Base-by-base conservation (phyloP, 2,113 vertebrate species). In the Felis chaus region DNA sequence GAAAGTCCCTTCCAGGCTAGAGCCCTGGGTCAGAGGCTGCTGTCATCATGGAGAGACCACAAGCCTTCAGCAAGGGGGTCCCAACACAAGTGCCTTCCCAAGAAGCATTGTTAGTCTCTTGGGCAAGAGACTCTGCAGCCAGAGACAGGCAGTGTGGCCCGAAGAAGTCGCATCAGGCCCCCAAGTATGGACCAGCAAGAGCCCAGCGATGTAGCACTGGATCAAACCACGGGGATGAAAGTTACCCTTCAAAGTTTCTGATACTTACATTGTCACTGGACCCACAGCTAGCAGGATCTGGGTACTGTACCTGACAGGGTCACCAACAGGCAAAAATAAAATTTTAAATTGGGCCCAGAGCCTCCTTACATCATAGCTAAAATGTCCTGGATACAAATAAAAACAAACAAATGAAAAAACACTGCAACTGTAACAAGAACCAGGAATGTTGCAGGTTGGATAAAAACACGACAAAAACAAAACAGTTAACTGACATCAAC, bases 1-100 rank as follows among this genome's bases (percentile, higher is more conserved):
- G 7, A 61, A 31, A 21, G 3, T 3, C 12, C 13, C 4, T 61
- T 55, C 39, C 13, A 31, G 0, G 19, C 4, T 14, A n/a, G 23
- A 68, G 27, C 12, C 3, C 7, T 36, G 31, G 4, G 14, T 45
- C 21, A 65, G 16, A 41, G 27, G 36, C 1, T 68, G 39, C 18
- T 4, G 7, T 29, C 36, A 3, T 25, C 10, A 3, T 3, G 0
- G 3, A n/a, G 16, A 91, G 12, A 21, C 1, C 4, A 21, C 0
- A 66, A 0, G 12, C 33, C 33, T 15, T 74, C 0, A 0, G 31
- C 63, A 8, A 31, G 9, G 11, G 18, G 0, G 4, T 45, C 50
- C 33, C 36, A 8, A 10, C 16, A 3, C 18, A 16, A 48, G 25
- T 1, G 9, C 13, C 13, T 1, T 48, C 16, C 29, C 7, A 4